Conservation (phyloP, 2,797 vertebrate species). For the Sebastes paucispinis region DNA sequence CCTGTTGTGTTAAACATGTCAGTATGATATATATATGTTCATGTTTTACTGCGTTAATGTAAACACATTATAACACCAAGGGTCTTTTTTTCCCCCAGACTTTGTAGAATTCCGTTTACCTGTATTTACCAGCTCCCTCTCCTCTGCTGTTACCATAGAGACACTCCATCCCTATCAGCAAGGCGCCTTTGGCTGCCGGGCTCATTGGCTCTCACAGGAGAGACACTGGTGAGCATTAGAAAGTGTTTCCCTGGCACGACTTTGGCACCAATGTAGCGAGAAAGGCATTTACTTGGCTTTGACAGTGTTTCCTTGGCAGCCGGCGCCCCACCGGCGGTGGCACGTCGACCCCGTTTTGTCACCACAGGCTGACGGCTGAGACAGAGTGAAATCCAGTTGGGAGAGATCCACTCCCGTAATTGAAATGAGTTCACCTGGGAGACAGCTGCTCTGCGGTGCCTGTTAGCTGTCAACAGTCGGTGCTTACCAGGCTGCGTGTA, state of each 20-base stretch:
- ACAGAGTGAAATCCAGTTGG: conserved; percentile 75
- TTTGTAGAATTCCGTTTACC: conserved; percentile 80
- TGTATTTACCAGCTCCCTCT: conserved; percentile 76
- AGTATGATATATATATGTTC: neutral
- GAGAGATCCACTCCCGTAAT: conserved; percentile 71
- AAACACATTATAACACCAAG: conserved; percentile 53
- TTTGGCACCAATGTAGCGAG: conserved; percentile 53
- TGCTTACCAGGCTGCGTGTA: conserved; percentile 15
- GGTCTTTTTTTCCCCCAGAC: conserved; percentile 32
- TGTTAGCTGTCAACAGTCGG: conserved; percentile 63
- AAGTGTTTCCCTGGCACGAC: conserved; percentile 73
- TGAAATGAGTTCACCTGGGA: conserved; percentile 81
- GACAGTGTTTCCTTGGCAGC: conserved; percentile 75
- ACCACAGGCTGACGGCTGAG: conserved; percentile 66
- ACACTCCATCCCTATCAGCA: conserved; percentile 80
- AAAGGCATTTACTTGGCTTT: conserved; percentile 70
- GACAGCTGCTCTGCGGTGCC: conserved; percentile 61
- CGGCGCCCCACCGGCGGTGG: conserved; percentile 42
- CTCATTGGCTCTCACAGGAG: conserved; percentile 73
- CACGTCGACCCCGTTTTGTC: conserved; percentile 68
- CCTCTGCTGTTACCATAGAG: conserved; percentile 85
- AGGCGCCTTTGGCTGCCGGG: conserved; percentile 78
- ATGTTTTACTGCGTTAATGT: conserved; percentile 19
- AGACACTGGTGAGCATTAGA: conserved; percentile 66
- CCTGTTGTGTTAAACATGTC: neutral